phyloP scores from a whole-genome alignment of 2,888 invertebrate genomes.

The Drosophila ustulata region DNA sequence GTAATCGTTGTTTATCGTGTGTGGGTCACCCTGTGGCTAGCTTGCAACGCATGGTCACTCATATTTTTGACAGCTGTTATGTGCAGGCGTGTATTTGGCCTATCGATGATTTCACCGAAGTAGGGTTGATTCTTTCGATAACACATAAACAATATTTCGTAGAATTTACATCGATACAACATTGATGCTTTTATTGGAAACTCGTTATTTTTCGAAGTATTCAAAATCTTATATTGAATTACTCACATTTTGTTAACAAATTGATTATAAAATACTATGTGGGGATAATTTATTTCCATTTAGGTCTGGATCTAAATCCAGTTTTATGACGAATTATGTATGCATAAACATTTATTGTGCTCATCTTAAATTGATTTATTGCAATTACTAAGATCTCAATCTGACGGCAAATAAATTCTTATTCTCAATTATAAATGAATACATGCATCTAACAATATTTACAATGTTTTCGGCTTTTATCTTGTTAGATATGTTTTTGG shows the following conservation, averaged over 20 bases:
- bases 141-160: neutral
- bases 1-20: conserved; percentile 42
- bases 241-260: neutral
- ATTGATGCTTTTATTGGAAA: neutral
- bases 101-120: conserved; percentile 32
- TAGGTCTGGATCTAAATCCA: neutral
- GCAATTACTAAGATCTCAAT: no score
- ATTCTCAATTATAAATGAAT: no score
- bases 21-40: conserved; percentile 31
- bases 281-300: neutral
- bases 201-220: neutral
- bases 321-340: no score
- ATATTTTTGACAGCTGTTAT: conserved; percentile 42
- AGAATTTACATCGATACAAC: neutral
- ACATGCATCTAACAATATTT: no score
- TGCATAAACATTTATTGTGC: no score
- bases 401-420: no score
- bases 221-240: neutral
- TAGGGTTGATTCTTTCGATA: conserved; percentile 13
- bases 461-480: no score
- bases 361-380: no score
- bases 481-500: no score
- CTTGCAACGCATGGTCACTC: conserved; percentile 38
- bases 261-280: neutral
- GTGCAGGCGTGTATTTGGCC: conserved; percentile 2